These are phyloP conservation scores for Halcyon chelicuti DNA, from an alignment of 2,797 vertebrate genomes.

Conservation along the genomic window DNA sequence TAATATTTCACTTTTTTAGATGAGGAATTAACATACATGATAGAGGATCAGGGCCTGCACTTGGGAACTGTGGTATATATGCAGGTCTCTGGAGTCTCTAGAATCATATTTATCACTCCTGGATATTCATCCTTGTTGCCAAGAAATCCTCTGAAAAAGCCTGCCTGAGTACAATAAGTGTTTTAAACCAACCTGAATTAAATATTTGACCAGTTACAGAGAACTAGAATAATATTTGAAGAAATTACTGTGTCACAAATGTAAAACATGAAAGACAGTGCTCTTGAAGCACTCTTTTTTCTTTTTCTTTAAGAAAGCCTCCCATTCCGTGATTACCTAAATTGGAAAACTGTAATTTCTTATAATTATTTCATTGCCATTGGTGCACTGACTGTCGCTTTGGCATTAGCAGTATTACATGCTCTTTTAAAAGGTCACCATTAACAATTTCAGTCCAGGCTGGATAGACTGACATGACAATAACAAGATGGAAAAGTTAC, in stretches of 20 bases:
- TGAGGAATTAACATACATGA: constrained; percentile 21
- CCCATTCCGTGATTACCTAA: background rate
- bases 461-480: background rate
- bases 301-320: background rate
- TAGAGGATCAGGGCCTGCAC: background rate
- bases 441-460: background rate
- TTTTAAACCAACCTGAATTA: background rate
- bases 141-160: background rate
- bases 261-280: background rate
- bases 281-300: background rate
- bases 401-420: background rate
- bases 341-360: background rate
- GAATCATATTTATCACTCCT: background rate
- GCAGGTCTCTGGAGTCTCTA: background rate
- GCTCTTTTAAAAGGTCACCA: background rate
- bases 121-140: background rate
- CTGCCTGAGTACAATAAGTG: background rate
- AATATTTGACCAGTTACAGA: background rate
- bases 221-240: background rate
- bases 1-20: constrained; percentile 14
- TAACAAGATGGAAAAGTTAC: background rate
- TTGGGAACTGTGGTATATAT: background rate
- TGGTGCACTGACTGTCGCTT: background rate
- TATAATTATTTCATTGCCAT: background rate
- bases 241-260: background rate